These are phyloP conservation scores for Teleogryllus oceanicus DNA, from an alignment of 2,888 invertebrate genomes.

Conservation along the genomic window DNA sequence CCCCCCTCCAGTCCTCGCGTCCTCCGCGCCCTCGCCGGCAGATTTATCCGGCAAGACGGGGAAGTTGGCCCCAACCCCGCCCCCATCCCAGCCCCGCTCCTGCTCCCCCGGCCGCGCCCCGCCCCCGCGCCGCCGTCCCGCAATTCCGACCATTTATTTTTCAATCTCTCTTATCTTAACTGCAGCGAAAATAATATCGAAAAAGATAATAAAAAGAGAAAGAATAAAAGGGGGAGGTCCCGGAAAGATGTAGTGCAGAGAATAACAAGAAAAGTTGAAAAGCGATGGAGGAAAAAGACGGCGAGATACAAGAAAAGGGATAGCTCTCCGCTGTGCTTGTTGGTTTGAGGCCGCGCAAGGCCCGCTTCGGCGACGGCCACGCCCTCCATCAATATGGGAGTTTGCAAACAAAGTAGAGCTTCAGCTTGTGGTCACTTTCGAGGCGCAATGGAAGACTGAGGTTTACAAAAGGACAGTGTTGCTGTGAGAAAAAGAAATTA, in stretches of 20 bases:
- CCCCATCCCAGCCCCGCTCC: slow-evolving; percentile 39
- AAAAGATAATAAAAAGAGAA: slow-evolving; percentile 33
- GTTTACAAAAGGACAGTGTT: no score
- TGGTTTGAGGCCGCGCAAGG: no score
- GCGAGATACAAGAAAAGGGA: neutral
- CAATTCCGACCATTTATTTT: slow-evolving; percentile 37
- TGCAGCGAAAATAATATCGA: slow-evolving; percentile 37
- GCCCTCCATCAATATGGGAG: no score
- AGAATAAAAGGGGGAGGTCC: slow-evolving; percentile 3
- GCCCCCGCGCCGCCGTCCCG: neutral
- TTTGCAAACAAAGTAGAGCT: no score
- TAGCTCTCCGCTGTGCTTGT: neutral
- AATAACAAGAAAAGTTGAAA: slow-evolving; percentile 18
- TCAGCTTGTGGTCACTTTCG: no score
- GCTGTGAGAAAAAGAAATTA: no score
- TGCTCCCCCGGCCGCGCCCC: slow-evolving; percentile 48
- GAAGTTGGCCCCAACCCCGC: slow-evolving; percentile 5
- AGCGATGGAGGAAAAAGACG: neutral
- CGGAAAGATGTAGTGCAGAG: slow-evolving; percentile 18
- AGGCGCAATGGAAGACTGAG: no score
- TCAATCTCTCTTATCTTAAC: slow-evolving; percentile 38
- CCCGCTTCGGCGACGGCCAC: no score
- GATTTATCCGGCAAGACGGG: slow-evolving; percentile 18
- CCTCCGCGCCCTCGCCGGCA: neutral
- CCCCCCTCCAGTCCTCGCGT: neutral